Conservation (phyloP, 64 coral and sea anemone species). For the Orbicella faveolata region DNA sequence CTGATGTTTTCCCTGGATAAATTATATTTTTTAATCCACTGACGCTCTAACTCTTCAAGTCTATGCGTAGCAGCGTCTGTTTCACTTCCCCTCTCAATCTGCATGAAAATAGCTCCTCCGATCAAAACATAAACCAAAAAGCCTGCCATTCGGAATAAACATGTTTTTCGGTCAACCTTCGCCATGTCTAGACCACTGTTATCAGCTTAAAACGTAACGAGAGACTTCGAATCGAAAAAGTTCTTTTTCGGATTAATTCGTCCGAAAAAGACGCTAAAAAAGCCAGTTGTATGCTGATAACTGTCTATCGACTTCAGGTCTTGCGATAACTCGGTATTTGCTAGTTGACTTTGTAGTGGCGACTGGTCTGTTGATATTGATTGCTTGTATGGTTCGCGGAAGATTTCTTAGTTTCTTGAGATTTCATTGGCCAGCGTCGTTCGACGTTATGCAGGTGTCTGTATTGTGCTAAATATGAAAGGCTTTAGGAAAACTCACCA, state of each 20-base stretch:
- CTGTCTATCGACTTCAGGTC: too few species aligned
- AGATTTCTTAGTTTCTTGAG: not conserved
- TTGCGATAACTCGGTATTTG: not conserved
- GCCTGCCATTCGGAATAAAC: not conserved
- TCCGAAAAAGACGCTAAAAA: too few species aligned
- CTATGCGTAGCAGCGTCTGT: not conserved
- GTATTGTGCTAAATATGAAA: not conserved
- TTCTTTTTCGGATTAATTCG: too few species aligned
- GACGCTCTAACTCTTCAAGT: not conserved
- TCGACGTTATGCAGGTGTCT: not conserved
- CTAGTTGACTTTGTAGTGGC: not conserved
- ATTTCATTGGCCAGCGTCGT: not conserved
- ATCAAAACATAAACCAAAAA: constrained; percentile 1
- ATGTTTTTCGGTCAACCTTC: not conserved
- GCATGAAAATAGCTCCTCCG: constrained; percentile 38
- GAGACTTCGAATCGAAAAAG: not conserved
- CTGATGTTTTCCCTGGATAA: constrained; percentile 5
- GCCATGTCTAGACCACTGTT: not conserved
- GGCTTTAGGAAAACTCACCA: too few species aligned
- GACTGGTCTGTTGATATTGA: not conserved
- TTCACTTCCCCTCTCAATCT: not conserved
- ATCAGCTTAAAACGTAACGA: not conserved
- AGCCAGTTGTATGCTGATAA: too few species aligned
- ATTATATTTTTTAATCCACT: not conserved
- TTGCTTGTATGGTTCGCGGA: not conserved